Evolutionary conservation across 2,113 vertebrate species (phyloP).

Genomic region (Corapipo altera): DNA sequence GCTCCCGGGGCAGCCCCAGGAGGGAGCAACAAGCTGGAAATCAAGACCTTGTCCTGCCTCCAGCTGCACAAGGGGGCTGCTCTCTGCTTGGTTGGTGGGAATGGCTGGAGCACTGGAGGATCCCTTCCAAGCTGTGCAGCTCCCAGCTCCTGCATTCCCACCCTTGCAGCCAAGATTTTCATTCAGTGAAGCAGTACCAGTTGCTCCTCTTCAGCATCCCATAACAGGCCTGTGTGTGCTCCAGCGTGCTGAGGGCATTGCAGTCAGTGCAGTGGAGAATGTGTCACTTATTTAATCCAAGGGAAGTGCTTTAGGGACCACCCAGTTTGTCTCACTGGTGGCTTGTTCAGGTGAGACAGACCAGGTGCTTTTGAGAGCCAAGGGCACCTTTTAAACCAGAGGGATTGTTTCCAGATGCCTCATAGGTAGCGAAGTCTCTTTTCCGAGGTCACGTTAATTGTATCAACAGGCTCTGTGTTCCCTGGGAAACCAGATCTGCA

Average conservation of each 20-base stretch:
- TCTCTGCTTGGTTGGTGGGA: background rate
- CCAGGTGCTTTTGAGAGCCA: background rate
- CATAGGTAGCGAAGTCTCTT: background rate
- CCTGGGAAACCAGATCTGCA: background rate
- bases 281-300: rapidly evolving
- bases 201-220: background rate
- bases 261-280: rapidly evolving
- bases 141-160: background rate
- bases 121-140: background rate
- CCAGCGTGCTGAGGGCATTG: background rate
- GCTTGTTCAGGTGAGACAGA: background rate
- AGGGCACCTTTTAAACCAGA: background rate
- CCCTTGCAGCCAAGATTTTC: background rate
- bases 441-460: background rate
- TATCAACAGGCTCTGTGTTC: background rate
- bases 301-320: background rate
- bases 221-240: background rate
- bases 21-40: background rate
- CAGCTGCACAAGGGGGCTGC: background rate
- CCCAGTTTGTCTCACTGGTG: rapidly evolving
- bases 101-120: background rate
- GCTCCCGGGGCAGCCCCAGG: background rate
- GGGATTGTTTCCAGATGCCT: background rate
- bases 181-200: background rate
- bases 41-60: background rate